Evolutionary conservation across 1,140 invertebrate genomes (phyloP).

Genomic region (Dysdera silvatica): DNA sequence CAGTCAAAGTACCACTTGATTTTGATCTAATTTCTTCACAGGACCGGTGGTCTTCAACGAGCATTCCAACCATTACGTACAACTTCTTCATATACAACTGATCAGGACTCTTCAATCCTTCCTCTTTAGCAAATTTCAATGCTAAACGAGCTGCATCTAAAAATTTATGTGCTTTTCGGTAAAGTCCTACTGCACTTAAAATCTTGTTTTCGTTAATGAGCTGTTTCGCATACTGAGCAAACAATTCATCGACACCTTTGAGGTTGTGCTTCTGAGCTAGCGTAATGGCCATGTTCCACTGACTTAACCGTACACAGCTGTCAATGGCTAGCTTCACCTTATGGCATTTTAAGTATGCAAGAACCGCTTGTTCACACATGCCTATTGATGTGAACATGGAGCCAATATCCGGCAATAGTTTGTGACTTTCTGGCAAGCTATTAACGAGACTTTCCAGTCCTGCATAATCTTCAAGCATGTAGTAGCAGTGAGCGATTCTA

Average conservation of each 20-base stretch:
- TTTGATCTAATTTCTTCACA: no score
- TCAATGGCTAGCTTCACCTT: conserved; percentile 74
- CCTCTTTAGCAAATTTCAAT: neutral
- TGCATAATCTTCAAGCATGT: conserved; percentile 83
- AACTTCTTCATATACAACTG: conserved; percentile 65
- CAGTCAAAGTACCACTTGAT: no score
- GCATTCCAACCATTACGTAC: conserved; percentile 73
- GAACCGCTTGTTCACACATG: conserved; percentile 73
- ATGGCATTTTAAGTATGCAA: conserved; percentile 55
- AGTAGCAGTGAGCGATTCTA: conserved; percentile 79
- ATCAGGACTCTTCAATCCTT: neutral
- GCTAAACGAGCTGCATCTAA: conserved; percentile 59
- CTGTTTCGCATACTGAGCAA: conserved; percentile 72
- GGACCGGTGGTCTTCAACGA: conserved; percentile 81
- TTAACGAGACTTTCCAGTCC: conserved; percentile 68
- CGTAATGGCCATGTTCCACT: conserved; percentile 82
- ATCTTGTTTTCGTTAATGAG: conserved; percentile 66
- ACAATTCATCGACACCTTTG: conserved; percentile 65
- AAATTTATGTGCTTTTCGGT: conserved; percentile 69
- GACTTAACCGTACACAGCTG: conserved; percentile 71
- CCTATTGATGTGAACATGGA: conserved; percentile 75
- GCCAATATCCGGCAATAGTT: conserved; percentile 62
- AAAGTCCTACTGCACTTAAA: conserved; percentile 77
- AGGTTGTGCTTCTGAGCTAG: conserved; percentile 72
- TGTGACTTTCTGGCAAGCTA: conserved; percentile 64